These are phyloP conservation scores for Hydroisotoma schaefferi DNA, from an alignment of 2,888 invertebrate genomes.

Conservation along the genomic window DNA sequence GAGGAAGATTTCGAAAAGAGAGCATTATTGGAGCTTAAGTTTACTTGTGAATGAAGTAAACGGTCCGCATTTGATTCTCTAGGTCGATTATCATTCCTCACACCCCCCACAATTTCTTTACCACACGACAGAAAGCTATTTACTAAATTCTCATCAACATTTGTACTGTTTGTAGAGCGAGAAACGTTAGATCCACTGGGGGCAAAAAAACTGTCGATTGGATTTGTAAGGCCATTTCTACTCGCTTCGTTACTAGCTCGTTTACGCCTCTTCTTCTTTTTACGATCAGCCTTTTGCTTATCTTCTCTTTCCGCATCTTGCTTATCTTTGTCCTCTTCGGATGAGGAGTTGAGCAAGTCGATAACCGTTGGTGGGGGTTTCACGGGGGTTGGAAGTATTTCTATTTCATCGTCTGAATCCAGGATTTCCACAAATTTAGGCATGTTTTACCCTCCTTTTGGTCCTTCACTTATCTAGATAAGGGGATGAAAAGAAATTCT, in stretches of 20 bases:
- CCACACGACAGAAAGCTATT: too few species aligned
- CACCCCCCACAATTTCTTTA: too few species aligned
- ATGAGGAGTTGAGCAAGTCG: slow-evolving; percentile 18
- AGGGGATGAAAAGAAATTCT: neutral
- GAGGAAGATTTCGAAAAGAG: too few species aligned
- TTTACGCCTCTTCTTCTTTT: slow-evolving; percentile 16
- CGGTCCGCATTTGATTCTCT: too few species aligned
- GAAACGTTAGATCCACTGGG: neutral
- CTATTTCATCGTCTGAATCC: slow-evolving; percentile 21
- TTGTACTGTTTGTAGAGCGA: too few species aligned
- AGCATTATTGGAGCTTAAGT: too few species aligned
- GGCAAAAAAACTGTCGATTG: neutral
- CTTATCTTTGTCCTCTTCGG: slow-evolving; percentile 4
- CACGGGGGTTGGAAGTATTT: slow-evolving; percentile 16
- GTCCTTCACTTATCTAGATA: neutral
- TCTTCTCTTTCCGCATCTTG: slow-evolving; percentile 17
- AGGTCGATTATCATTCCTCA: too few species aligned
- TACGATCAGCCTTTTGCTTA: slow-evolving; percentile 5
- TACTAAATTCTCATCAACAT: too few species aligned
- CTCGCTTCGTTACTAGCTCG: neutral
- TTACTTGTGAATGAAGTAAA: too few species aligned
- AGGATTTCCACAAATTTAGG: slow-evolving; percentile 6
- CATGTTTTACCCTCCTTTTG: slow-evolving; percentile 9
- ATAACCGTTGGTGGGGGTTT: slow-evolving; percentile 27
- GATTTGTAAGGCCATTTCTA: neutral